phyloP scores from a whole-genome alignment of 2,113 vertebrate species.

The Datnioides undecimradiatus region DNA sequence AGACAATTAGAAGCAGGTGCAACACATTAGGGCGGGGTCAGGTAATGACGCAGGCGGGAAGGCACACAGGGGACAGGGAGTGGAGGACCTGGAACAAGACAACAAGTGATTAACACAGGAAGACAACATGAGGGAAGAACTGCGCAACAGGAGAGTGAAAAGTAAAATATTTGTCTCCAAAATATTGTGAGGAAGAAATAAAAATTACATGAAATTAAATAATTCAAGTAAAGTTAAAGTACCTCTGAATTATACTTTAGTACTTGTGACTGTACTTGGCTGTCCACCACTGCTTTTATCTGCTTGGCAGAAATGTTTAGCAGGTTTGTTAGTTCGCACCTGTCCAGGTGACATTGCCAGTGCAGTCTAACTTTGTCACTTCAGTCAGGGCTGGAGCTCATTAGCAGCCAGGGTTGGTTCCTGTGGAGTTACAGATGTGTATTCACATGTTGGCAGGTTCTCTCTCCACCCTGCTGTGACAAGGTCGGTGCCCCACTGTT shows the following conservation, averaged over 20 bases:
- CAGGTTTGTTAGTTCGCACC: conserved; percentile 3
- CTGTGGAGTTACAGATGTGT: conserved; percentile 54
- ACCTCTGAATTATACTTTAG: background rate
- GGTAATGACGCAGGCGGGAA: too few species aligned
- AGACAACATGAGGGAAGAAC: too few species aligned
- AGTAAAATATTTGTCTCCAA: background rate
- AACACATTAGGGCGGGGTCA: too few species aligned
- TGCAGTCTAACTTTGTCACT: conserved; percentile 18
- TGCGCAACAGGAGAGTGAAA: background rate
- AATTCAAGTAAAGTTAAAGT: too few species aligned
- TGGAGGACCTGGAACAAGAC: too few species aligned
- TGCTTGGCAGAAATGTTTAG: conserved; percentile 17
- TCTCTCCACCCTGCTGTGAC: conserved; percentile 43
- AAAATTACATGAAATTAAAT: background rate
- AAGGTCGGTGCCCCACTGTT: conserved; percentile 40
- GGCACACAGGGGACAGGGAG: too few species aligned
- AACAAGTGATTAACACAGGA: too few species aligned
- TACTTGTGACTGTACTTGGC: background rate
- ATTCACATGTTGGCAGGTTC: conserved; percentile 43
- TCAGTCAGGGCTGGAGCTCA: conserved; percentile 22
- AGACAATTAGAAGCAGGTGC: too few species aligned
- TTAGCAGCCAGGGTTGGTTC: conserved; percentile 41
- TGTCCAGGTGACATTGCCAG: conserved; percentile 27
- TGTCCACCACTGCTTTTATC: background rate
- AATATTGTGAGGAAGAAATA: too few species aligned